phyloP scores from a whole-genome alignment of 1,140 invertebrate genomes.

The Pachypsylla venusta region DNA sequence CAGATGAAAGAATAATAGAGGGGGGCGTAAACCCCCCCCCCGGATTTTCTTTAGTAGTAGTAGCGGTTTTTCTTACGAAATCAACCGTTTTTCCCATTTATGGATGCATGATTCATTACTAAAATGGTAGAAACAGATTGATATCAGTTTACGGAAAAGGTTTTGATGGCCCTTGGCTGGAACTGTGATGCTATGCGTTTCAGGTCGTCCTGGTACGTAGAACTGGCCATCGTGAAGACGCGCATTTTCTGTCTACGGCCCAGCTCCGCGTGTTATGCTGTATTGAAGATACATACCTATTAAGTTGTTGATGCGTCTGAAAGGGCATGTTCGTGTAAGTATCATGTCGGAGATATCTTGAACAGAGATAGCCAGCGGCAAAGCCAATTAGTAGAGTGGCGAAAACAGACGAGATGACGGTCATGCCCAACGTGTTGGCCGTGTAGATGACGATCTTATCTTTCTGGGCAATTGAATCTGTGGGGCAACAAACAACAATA shows the following conservation, averaged over 20 bases:
- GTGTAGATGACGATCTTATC: slow-evolving; percentile 53
- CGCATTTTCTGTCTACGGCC: too few relatives aligned
- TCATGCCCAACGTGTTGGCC: slow-evolving; percentile 59
- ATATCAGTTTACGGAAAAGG: too few relatives aligned
- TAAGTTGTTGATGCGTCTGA: slow-evolving; percentile 48
- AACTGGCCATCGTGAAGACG: not conserved
- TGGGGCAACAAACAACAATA: not conserved
- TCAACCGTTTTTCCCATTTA: too few relatives aligned
- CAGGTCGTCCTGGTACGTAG: too few relatives aligned
- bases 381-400: slow-evolving; percentile 67
- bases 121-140: too few relatives aligned
- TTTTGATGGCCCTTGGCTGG: too few relatives aligned
- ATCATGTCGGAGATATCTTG: slow-evolving; percentile 51
- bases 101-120: too few relatives aligned
- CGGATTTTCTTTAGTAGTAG: slow-evolving; percentile 12
- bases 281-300: slow-evolving; percentile 29
- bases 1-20: too few relatives aligned
- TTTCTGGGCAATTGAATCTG: slow-evolving; percentile 14
- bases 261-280: too few relatives aligned
- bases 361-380: slow-evolving; percentile 66
- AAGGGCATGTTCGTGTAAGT: slow-evolving; percentile 52
- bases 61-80: too few relatives aligned
- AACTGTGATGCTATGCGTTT: too few relatives aligned
- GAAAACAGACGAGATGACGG: slow-evolving; percentile 58
- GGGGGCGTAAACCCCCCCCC: not conserved